phyloP scores from a whole-genome alignment of 2,797 vertebrate genomes.

The Etheostoma nigrum region DNA sequence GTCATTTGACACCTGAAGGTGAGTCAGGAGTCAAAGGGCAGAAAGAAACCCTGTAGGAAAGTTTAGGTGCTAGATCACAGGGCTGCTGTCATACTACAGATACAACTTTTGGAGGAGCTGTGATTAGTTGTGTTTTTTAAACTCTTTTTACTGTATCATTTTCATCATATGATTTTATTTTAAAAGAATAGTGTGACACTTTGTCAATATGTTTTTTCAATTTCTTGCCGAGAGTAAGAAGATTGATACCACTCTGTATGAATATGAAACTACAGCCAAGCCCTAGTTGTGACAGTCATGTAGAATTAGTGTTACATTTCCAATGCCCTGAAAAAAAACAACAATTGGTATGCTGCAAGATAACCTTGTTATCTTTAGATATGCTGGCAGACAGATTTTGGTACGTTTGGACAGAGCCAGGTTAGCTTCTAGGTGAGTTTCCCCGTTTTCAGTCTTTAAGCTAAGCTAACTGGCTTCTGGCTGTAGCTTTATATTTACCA shows the following conservation, averaged over 20 bases:
- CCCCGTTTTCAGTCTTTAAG: background rate
- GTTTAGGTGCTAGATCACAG: slow-evolving; percentile 57
- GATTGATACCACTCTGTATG: background rate
- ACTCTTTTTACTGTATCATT: slow-evolving; percentile 20
- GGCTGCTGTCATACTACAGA: slow-evolving; percentile 21
- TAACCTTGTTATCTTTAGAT: background rate
- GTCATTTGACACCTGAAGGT: slow-evolving; percentile 87
- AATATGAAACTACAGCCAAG: background rate
- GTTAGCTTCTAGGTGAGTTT: background rate
- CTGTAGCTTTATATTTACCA: background rate
- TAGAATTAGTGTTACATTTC: background rate
- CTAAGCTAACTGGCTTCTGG: background rate
- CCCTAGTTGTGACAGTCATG: background rate
- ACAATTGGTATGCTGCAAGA: background rate
- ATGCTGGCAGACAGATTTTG: background rate
- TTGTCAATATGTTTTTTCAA: slow-evolving; percentile 22
- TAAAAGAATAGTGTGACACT: slow-evolving; percentile 19
- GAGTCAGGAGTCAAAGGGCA: slow-evolving; percentile 80
- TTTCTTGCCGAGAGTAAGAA: background rate
- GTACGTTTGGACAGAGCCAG: background rate
- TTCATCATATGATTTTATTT: slow-evolving; percentile 37
- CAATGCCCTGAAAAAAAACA: background rate
- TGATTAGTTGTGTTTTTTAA: slow-evolving; percentile 9
- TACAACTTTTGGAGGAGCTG: slow-evolving; percentile 8
- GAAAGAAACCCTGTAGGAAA: slow-evolving; percentile 60